Percentiles rank a stretch among this genome's conserved stretches.
Evolutionary conservation across 2,888 invertebrate species (phyloP).

Genomic region (Carcina quercana): DNA sequence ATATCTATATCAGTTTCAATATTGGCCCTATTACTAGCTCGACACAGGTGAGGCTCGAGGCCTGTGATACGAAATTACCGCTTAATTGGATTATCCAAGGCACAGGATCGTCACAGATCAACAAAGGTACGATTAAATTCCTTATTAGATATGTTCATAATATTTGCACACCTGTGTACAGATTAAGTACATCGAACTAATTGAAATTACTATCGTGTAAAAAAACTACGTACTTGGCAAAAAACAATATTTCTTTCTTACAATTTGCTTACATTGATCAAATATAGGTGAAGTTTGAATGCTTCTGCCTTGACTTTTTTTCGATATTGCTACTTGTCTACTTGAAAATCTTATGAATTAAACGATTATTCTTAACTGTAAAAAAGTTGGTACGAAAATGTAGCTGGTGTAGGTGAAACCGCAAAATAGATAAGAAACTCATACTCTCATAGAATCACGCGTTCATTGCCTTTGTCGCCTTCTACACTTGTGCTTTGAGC

Average conservation of each 20-base stretch:
- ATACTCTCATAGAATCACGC: too few species aligned
- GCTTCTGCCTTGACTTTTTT: too few species aligned
- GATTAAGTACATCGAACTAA: too few species aligned
- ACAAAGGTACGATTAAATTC: background rate
- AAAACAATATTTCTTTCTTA: background rate
- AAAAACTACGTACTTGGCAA: background rate
- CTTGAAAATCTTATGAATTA: too few species aligned
- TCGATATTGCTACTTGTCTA: too few species aligned
- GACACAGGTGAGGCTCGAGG: conserved; percentile 22
- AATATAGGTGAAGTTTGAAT: background rate
- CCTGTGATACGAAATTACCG: conserved; percentile 29
- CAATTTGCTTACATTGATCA: background rate
- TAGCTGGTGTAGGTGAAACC: too few species aligned
- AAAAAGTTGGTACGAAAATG: too few species aligned
- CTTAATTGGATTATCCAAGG: conserved; percentile 37
- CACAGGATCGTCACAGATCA: conserved; percentile 22
- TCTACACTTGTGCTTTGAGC: too few species aligned
- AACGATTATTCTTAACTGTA: too few species aligned
- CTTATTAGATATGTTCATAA: background rate
- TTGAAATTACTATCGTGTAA: background rate
- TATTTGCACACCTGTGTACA: background rate
- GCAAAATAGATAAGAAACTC: too few species aligned
- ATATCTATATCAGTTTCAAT: conserved; percentile 5
- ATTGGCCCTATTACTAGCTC: conserved; percentile 12
- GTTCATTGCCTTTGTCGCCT: too few species aligned